Evolutionary conservation across 1,140 invertebrate genomes (phyloP).

Genomic region (Aricia agestis): DNA sequence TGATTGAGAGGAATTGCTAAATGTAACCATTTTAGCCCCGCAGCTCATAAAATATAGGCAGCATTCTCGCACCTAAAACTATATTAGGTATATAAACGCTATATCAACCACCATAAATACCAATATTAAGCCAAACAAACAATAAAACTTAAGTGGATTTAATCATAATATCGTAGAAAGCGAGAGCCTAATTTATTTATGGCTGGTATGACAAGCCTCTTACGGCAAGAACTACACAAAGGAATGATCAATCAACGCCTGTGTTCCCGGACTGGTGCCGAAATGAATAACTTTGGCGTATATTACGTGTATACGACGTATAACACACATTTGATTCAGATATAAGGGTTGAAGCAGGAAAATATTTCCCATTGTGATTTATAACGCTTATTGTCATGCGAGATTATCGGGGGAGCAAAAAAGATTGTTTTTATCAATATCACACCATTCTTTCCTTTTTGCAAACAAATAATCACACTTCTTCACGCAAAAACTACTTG

Average conservation of each 20-base stretch:
- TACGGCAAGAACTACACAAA: constrained; percentile 2
- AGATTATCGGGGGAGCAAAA: background rate
- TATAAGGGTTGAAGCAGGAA: background rate
- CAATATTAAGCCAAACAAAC: too few species aligned
- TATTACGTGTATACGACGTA: background rate
- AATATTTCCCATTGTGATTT: background rate
- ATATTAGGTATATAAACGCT: too few species aligned
- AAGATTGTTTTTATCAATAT: background rate
- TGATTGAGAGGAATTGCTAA: too few species aligned
- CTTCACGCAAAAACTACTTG: too few species aligned
- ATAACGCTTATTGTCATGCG: background rate
- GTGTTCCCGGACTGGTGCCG: background rate
- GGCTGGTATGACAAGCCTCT: background rate
- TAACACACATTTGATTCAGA: background rate
- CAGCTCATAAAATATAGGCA: too few species aligned
- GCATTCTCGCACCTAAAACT: too few species aligned
- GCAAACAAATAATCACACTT: too few species aligned
- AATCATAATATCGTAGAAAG: background rate
- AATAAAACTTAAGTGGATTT: too few species aligned
- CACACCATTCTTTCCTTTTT: too few species aligned
- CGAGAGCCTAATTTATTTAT: background rate
- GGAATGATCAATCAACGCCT: background rate
- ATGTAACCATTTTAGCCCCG: too few species aligned
- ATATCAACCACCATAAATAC: too few species aligned
- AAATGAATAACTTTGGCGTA: background rate